Percentiles rank a stretch among this genome's conserved stretches.
Conservation (phyloP, 2,797 vertebrate genomes). For the Luscinia megarhynchos region DNA sequence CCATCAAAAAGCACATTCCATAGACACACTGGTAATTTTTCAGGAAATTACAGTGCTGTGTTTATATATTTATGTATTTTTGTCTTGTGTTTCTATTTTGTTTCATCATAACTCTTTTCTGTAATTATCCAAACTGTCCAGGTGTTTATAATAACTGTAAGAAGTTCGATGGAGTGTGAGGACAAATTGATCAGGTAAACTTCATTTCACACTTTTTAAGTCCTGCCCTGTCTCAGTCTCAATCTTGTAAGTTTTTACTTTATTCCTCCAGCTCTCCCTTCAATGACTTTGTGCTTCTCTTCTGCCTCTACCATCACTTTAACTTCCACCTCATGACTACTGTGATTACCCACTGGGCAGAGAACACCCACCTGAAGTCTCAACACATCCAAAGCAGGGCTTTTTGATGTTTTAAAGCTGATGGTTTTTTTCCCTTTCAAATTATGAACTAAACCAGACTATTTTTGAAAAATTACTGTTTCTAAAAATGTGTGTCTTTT, state of each 20-base stretch:
- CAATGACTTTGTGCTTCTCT: background rate
- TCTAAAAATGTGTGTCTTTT: background rate
- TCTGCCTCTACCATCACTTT: background rate
- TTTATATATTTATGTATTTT: background rate
- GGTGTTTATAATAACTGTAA: background rate
- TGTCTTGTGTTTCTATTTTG: background rate
- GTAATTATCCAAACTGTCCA: background rate
- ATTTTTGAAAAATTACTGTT: background rate
- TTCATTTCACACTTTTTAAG: background rate
- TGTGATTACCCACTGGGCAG: background rate
- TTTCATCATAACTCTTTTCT: background rate
- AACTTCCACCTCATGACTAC: background rate
- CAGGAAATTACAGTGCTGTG: background rate
- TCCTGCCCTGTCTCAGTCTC: background rate
- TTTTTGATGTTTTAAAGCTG: background rate
- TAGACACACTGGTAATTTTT: background rate
- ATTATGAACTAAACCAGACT: background rate
- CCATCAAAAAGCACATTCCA: background rate
- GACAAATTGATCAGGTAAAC: background rate
- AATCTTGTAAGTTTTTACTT: background rate
- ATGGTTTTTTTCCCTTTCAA: background rate
- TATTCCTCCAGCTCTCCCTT: background rate
- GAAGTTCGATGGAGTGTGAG: background rate
- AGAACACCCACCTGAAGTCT: background rate
- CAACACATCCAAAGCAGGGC: background rate